Evolutionary conservation across 2,888 invertebrate genomes (phyloP).

Genomic region (Steinernema carpocapsae): DNA sequence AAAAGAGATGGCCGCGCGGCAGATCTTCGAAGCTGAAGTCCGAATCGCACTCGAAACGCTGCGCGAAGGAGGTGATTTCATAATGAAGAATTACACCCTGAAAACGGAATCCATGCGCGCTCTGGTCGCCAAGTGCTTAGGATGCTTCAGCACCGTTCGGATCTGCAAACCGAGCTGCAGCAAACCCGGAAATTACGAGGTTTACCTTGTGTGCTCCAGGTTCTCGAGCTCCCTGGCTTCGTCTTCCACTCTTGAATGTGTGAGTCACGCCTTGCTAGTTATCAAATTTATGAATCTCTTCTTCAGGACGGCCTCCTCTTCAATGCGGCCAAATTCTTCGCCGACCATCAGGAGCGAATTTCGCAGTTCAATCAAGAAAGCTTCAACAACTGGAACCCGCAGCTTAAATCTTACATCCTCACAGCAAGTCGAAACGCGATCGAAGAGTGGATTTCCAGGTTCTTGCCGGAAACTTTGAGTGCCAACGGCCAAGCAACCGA

Average conservation of each 20-base stretch:
- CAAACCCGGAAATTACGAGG: conserved; percentile 57
- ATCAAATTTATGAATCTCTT: too few relatives aligned
- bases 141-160: conserved; percentile 31
- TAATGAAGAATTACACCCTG: conserved; percentile 49
- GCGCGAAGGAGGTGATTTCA: conserved; percentile 43
- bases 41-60: conserved; percentile 45
- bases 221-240: background rate
- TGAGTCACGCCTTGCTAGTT: too few relatives aligned
- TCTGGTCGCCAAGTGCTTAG: background rate
- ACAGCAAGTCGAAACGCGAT: conserved; percentile 8
- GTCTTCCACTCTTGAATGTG: too few relatives aligned
- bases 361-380: conserved; percentile 1
- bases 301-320: background rate
- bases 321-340: background rate
- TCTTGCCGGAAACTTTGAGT: background rate
- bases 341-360: background rate
- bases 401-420: background rate
- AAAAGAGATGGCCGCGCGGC: conserved; percentile 42
- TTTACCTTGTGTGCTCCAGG: conserved; percentile 25
- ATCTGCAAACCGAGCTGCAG: conserved; percentile 49
- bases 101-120: background rate
- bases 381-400: background rate
- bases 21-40: conserved; percentile 44
- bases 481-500: too few relatives aligned
- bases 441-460: background rate